Conservation (phyloP, 2,797 vertebrate species). For the Cichlasoma orientale region DNA sequence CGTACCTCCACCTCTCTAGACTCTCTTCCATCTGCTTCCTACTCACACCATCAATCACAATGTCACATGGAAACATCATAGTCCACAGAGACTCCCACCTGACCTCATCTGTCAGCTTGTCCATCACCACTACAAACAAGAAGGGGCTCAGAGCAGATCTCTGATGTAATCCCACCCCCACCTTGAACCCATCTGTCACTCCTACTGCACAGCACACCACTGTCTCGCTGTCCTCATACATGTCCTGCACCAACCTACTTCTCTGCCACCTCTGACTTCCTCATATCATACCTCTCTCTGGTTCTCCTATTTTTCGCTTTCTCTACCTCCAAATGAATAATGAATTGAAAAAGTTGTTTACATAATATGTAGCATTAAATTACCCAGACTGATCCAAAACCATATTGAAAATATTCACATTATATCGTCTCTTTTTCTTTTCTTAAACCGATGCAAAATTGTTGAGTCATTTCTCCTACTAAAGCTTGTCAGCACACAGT, state of each 20-base stretch:
- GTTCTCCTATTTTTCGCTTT: neutral
- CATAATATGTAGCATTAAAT: neutral
- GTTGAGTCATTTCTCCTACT: neutral
- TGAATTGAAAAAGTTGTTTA: fast-evolving
- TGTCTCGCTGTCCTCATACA: no score
- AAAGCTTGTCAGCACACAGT: neutral
- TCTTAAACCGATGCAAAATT: neutral
- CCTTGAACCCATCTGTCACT: neutral
- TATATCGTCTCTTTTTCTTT: neutral
- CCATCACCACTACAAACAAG: neutral
- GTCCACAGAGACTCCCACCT: neutral
- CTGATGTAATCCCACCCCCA: neutral
- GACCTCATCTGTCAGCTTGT: neutral
- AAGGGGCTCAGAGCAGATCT: neutral
- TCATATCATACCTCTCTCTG: fast-evolving
- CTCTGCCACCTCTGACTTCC: neutral
- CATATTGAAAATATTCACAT: neutral
- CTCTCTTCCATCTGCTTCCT: neutral
- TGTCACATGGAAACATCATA: neutral
- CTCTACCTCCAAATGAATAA: neutral
- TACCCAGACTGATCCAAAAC: neutral
- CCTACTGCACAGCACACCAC: neutral
- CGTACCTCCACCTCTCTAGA: neutral
- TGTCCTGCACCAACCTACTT: neutral
- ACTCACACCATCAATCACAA: neutral